Conservation (phyloP, 2,113 vertebrate genomes). For the Epinephelus fuscoguttatus region DNA sequence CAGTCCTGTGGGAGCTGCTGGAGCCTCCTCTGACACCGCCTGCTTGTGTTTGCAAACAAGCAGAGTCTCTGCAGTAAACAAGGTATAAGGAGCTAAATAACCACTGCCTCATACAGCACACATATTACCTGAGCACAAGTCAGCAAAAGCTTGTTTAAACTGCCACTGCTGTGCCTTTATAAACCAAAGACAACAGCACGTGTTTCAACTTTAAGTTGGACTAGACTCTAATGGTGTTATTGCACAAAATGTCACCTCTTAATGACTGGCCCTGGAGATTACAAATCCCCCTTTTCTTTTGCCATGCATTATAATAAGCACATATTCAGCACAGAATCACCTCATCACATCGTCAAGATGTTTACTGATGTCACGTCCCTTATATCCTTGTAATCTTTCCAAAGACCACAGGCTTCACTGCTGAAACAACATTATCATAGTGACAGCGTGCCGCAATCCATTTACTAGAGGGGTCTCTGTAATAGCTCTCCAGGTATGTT, state of each 20-base stretch:
- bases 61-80: slow-evolving; percentile 57
- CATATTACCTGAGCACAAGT: slow-evolving; percentile 10
- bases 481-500: slow-evolving; percentile 64
- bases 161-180: too few species aligned
- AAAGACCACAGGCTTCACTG: slow-evolving; percentile 10
- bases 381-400: slow-evolving; percentile 38
- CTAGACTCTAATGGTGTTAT: not conserved
- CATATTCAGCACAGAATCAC: not conserved
- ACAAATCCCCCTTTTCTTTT: slow-evolving; percentile 13
- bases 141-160: slow-evolving; percentile 9
- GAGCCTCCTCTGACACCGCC: slow-evolving; percentile 56
- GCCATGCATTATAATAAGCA: not conserved
- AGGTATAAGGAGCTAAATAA: slow-evolving; percentile 53
- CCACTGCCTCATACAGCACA: not conserved
- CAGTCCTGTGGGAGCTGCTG: slow-evolving; percentile 57
- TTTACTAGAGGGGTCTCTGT: slow-evolving; percentile 50
- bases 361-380: slow-evolving; percentile 12
- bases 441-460: slow-evolving; percentile 32
- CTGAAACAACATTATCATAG: slow-evolving; percentile 50
- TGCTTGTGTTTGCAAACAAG: slow-evolving; percentile 74
- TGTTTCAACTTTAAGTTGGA: slow-evolving; percentile 7
- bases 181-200: not conserved
- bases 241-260: not conserved
- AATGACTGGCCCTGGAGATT: slow-evolving; percentile 24
- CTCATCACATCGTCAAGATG: slow-evolving; percentile 38